phyloP scores from a whole-genome alignment of 2,113 vertebrate species.

The Epinephelus moara region DNA sequence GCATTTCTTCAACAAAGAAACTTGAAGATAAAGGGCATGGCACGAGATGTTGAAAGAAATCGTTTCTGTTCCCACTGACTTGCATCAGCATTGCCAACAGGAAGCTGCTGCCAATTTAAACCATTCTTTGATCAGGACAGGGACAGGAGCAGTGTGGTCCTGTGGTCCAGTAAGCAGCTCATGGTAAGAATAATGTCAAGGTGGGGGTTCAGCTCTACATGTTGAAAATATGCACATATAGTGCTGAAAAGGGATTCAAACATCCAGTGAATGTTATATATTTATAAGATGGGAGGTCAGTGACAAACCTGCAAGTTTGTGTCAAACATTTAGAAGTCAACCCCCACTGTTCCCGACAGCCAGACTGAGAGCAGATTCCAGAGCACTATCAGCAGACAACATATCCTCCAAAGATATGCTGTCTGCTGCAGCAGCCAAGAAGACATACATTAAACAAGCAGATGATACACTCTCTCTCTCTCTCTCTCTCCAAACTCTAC shows the following conservation, averaged over 20 bases:
- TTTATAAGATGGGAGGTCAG: neutral
- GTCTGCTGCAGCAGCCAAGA: neutral
- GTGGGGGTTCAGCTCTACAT: neutral
- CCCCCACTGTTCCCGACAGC: neutral
- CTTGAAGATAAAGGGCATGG: neutral
- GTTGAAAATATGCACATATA: neutral
- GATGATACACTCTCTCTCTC: neutral
- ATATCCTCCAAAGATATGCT: neutral
- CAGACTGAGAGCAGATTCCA: neutral
- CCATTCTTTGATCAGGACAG: slow-evolving; percentile 8
- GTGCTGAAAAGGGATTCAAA: neutral
- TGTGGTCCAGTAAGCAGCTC: neutral
- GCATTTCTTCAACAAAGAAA: neutral
- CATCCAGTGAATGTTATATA: neutral
- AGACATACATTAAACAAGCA: neutral
- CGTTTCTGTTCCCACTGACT: neutral
- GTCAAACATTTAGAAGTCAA: neutral
- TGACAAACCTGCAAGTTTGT: neutral
- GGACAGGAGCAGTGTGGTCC: neutral
- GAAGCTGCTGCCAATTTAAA: slow-evolving; percentile 27
- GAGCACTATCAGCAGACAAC: neutral
- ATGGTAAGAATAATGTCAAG: neutral
- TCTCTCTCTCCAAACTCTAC: neutral
- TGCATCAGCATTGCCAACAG: neutral
- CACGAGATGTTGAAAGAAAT: slow-evolving; percentile 1